Percentiles rank a stretch among this genome's conserved stretches.
Evolutionary conservation across 2,797 vertebrate species (phyloP).

Genomic region (Gallirallus australis): DNA sequence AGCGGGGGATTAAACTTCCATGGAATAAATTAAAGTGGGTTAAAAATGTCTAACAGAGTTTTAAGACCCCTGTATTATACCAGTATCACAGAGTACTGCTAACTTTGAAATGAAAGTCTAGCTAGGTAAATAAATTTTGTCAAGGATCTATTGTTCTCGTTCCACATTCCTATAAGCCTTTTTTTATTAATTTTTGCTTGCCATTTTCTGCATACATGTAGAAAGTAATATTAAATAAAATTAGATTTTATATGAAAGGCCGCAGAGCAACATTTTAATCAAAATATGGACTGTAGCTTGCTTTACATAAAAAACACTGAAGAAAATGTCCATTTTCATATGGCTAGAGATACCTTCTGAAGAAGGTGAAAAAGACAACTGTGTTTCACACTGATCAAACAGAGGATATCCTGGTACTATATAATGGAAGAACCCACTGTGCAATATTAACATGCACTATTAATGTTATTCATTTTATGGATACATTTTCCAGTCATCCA

Average conservation of each 20-base stretch:
- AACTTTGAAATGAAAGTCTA: conserved; percentile 80
- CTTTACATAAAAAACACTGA: conserved; percentile 53
- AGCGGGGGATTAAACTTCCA: conserved; percentile 75
- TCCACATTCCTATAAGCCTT: conserved; percentile 70
- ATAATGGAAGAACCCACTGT: background rate
- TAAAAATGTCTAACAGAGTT: conserved; percentile 78
- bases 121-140: conserved; percentile 80
- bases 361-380: conserved; percentile 10
- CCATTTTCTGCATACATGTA: conserved; percentile 73
- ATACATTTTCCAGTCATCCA: background rate
- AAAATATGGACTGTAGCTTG: conserved; percentile 65
- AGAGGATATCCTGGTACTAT: background rate
- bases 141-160: conserved; percentile 68
- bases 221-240: conserved; percentile 79
- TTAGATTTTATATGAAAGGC: conserved; percentile 75
- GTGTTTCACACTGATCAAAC: background rate
- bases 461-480: background rate
- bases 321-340: conserved; percentile 50
- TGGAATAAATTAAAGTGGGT: conserved; percentile 81
- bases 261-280: conserved; percentile 77
- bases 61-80: conserved; percentile 75
- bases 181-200: conserved; percentile 81
- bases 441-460: background rate
- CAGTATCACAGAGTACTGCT: conserved; percentile 63
- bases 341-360: conserved; percentile 1